phyloP scores from a whole-genome alignment of 1,140 invertebrate species.

The Drosophila ogumai region DNA sequence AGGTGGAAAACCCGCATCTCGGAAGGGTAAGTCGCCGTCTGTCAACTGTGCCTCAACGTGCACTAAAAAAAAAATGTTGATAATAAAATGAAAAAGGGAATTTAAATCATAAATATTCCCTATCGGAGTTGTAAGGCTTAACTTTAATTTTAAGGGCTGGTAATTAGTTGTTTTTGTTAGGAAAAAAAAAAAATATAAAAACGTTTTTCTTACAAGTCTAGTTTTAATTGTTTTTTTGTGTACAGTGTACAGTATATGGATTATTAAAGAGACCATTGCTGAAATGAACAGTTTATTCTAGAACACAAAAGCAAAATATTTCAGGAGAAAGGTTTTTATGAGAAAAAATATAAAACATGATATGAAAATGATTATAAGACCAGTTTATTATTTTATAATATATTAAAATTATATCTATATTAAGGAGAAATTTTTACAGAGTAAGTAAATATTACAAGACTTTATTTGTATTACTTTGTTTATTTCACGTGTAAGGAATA shows the following conservation, averaged over 20 bases:
- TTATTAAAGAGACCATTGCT: background rate
- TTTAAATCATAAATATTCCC: too few species aligned
- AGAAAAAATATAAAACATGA: background rate
- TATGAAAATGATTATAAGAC: background rate
- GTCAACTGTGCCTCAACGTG: slow-evolving; percentile 15
- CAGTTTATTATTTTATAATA: background rate
- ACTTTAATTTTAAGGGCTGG: background rate
- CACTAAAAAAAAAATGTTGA: background rate
- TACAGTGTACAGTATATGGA: background rate
- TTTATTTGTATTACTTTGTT: background rate
- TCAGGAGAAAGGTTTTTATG: background rate
- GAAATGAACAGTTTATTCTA: background rate
- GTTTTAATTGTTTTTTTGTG: background rate
- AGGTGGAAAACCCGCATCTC: slow-evolving; percentile 35
- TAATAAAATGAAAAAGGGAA: too few species aligned
- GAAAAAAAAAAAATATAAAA: too few species aligned
- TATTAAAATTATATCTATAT: background rate
- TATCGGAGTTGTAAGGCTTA: background rate
- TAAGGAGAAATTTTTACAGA: background rate
- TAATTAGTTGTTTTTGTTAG: too few species aligned
- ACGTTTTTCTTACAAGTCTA: too few species aligned
- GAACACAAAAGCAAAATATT: background rate
- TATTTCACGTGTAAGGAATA: slow-evolving; percentile 7
- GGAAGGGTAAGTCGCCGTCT: background rate
- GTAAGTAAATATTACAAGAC: too few species aligned